phyloP scores from a whole-genome alignment of 2,888 invertebrate species.

The Epinotia ramella region DNA sequence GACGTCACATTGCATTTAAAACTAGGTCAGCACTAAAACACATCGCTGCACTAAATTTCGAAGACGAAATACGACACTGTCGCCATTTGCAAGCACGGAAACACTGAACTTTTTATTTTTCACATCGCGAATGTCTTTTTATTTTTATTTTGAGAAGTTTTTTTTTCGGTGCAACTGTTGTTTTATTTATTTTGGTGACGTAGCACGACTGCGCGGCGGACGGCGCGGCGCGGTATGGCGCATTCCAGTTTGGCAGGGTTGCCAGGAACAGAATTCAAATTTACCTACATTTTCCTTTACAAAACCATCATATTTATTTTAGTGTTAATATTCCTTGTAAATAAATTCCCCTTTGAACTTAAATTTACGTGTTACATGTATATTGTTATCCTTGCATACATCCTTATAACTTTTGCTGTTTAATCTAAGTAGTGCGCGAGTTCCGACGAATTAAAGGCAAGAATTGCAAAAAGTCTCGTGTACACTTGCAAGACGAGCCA shows the following conservation, averaged over 20 bases:
- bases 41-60: conserved; percentile 54
- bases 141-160: conserved; percentile 35
- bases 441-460: too few species aligned
- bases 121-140: conserved; percentile 23
- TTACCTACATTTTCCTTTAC: background rate
- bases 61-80: conserved; percentile 49
- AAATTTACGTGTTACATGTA: too few species aligned
- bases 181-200: conserved; percentile 46
- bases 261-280: conserved; percentile 4
- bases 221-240: conserved; percentile 39
- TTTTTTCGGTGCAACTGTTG: conserved; percentile 30
- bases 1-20: conserved; percentile 65
- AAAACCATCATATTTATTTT: background rate
- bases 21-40: conserved; percentile 60
- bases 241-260: conserved; percentile 42
- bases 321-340: background rate
- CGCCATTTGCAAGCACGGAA: conserved; percentile 27
- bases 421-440: too few species aligned
- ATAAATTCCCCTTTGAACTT: too few species aligned
- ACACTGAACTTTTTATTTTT: conserved; percentile 35
- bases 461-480: too few species aligned
- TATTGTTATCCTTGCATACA: too few species aligned
- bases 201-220: conserved; percentile 41
- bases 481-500: too few species aligned
- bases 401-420: too few species aligned